These are phyloP conservation scores for Phalanger gymnotis DNA, from an alignment of 2,797 vertebrate genomes.

Conservation along the genomic window DNA sequence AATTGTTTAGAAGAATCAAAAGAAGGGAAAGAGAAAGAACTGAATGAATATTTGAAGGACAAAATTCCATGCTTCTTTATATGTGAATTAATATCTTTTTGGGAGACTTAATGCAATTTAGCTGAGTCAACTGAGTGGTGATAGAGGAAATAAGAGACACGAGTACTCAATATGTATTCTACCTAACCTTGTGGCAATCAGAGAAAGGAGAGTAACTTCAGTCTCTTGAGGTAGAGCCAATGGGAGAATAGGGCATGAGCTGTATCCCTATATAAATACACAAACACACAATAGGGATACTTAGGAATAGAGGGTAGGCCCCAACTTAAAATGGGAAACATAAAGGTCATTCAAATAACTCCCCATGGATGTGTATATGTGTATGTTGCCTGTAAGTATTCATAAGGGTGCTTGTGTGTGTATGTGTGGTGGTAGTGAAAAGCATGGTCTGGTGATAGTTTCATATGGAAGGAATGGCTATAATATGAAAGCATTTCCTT, in stretches of 20 bases:
- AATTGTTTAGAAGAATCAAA: background rate
- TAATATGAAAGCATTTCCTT: background rate
- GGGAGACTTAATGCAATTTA: background rate
- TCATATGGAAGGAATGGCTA: background rate
- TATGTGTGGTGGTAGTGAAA: background rate
- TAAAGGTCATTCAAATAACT: background rate
- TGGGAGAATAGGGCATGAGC: background rate
- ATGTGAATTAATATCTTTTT: background rate
- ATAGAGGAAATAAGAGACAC: background rate
- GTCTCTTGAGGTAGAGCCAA: too few relatives aligned
- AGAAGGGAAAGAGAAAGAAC: background rate
- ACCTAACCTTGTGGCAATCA: background rate
- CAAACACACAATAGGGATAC: background rate
- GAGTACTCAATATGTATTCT: background rate
- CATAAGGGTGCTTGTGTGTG: background rate
- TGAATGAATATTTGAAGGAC: background rate
- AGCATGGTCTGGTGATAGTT: background rate
- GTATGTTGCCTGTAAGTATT: background rate
- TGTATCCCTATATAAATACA: background rate
- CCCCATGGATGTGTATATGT: background rate
- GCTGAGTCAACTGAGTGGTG: background rate
- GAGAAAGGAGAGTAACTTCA: background rate
- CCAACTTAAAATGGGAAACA: background rate
- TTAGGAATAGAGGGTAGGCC: background rate
- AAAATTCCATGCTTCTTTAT: background rate